Conservation (phyloP, 2,113 vertebrate genomes). For the Toxotes chatareus region DNA sequence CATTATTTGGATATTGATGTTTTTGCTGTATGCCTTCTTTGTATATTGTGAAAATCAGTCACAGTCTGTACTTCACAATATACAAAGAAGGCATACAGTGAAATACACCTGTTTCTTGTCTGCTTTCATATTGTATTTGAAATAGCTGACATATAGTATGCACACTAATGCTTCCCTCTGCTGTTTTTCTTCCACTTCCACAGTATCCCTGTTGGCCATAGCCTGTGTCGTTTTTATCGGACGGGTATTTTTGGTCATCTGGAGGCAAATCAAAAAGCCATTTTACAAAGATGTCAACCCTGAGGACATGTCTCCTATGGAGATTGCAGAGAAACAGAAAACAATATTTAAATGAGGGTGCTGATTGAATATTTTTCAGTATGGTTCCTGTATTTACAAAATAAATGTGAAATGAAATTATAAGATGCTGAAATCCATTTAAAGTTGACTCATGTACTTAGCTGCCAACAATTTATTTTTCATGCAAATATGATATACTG, state of each 20-base stretch:
- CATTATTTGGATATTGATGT: too few species aligned
- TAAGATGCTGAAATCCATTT: background rate
- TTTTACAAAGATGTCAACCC: constrained; percentile 37
- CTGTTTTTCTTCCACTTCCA: constrained; percentile 10
- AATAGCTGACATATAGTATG: too few species aligned
- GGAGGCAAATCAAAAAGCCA: constrained; percentile 68
- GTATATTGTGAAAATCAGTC: too few species aligned
- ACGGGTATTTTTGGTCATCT: constrained; percentile 59
- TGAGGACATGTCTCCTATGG: constrained; percentile 67
- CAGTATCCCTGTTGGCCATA: constrained; percentile 66
- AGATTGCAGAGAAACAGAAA: constrained; percentile 68
- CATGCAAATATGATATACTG: background rate
- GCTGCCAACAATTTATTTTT: background rate
- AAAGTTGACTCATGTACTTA: background rate
- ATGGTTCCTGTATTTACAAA: background rate
- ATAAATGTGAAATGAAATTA: background rate
- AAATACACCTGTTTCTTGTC: background rate
- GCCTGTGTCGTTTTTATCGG: constrained; percentile 56
- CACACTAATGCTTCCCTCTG: constrained; percentile 13
- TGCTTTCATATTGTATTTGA: background rate
- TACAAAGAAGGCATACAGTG: background rate
- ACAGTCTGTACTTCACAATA: too few species aligned
- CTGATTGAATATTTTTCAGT: background rate
- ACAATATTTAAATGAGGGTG: constrained; percentile 58
- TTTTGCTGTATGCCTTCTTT: too few species aligned